A percentile compares a stretch with the other conserved stretches of the same genome.
Evolutionary conservation across 2,888 invertebrate genomes (phyloP).

Genomic region (Drosophila mulleri): DNA sequence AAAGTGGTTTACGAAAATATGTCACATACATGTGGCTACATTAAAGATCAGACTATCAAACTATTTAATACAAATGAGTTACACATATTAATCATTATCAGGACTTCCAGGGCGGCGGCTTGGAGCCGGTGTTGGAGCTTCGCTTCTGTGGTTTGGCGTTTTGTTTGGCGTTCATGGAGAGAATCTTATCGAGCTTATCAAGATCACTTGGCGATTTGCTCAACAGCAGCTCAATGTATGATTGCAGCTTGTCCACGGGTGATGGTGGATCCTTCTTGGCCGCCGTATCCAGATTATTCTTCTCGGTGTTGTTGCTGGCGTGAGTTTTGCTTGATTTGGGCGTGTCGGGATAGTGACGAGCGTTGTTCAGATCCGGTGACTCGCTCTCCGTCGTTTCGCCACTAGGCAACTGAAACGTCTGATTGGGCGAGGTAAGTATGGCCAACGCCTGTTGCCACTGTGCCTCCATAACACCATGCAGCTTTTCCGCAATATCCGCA

Average conservation of each 20-base stretch:
- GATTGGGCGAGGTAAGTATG: conserved; percentile 87
- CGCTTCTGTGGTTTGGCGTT: conserved; percentile 46
- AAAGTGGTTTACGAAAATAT: conserved; percentile 39
- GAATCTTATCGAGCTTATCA: conserved; percentile 82
- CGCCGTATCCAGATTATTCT: conserved; percentile 71
- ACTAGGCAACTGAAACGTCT: conserved; percentile 45
- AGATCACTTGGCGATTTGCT: conserved; percentile 86
- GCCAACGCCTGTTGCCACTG: conserved; percentile 92
- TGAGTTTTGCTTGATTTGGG: conserved; percentile 82
- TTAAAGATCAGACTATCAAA: background rate
- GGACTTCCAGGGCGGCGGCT: conserved; percentile 82
- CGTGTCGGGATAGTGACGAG: conserved; percentile 78
- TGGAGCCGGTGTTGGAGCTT: conserved; percentile 27
- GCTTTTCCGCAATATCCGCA: conserved; percentile 89
- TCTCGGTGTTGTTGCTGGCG: conserved; percentile 65
- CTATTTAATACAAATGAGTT: conserved; percentile 18
- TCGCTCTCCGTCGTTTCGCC: conserved; percentile 63
- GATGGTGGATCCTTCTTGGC: conserved; percentile 61
- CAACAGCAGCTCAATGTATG: conserved; percentile 85
- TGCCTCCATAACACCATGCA: conserved; percentile 92
- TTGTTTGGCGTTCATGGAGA: conserved; percentile 68
- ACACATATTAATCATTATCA: conserved; percentile 30
- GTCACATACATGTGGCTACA: conserved; percentile 21
- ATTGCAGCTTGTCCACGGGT: conserved; percentile 82
- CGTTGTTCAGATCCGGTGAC: conserved; percentile 75